Conservation (phyloP, 2,113 vertebrate species). For the Carollia perspicillata region DNA sequence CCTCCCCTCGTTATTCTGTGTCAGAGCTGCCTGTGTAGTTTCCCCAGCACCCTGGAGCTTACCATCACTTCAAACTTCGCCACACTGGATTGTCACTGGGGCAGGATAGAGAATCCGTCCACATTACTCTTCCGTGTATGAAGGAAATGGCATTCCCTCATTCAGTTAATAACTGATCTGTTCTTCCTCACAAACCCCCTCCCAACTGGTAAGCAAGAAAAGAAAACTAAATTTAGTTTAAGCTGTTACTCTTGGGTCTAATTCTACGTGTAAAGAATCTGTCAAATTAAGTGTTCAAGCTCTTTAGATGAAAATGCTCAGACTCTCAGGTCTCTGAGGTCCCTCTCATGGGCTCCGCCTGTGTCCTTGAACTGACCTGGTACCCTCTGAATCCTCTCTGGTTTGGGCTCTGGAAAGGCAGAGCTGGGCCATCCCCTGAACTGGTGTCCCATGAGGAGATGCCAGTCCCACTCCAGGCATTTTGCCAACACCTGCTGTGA, state of each 20-base stretch:
- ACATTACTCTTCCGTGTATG: neutral
- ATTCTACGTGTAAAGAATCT: neutral
- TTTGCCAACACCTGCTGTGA: neutral
- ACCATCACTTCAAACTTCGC: neutral
- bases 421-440: neutral
- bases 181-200: neutral
- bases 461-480: neutral
- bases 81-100: neutral
- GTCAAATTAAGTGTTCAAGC: neutral
- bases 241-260: neutral
- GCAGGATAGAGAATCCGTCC: neutral
- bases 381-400: neutral
- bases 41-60: neutral
- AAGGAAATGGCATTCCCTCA: neutral
- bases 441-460: neutral
- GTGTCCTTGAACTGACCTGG: neutral
- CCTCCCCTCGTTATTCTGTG: neutral
- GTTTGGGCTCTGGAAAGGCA: neutral
- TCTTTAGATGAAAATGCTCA: neutral
- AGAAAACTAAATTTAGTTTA: conserved; percentile 24
- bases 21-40: neutral
- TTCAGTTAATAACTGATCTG: neutral
- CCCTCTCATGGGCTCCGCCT: neutral
- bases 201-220: neutral
- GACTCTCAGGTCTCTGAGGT: neutral